Base-by-base conservation (phyloP, 2,888 invertebrate genomes). In the Pristionchus maxplancki region DNA sequence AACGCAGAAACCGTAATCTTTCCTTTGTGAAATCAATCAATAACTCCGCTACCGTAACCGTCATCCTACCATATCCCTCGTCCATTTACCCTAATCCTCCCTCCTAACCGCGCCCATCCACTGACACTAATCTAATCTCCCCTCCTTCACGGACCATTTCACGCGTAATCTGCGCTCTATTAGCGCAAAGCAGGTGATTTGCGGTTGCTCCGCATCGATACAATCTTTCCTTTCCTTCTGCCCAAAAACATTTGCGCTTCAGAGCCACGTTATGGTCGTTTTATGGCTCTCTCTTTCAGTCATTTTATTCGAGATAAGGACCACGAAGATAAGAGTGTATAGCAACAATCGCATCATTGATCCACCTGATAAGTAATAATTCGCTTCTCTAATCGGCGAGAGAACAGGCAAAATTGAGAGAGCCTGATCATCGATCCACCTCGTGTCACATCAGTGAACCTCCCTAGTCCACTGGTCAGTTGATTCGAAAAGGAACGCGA, bases 51-150 rank as follows among this genome's bases (percentile, higher is more conserved):
- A 31, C 64, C 64, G 31, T 31, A 31, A 28, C 31, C 64, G 15
- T 17, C 28, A 20, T 48, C 13, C 82, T 82, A 81, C 28, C 44
- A 28, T 40, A 84, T n/a, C 58, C 84, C n/a, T 31, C 31, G 74
- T 9, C 40, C 37, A 17, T 20, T 37, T 9, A 5, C 37, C 5
- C 34, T 71, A 74, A 31, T 34, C 78, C 78, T 13, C 28, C n/a
- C 62, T 53, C 13, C 58, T 74, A 83, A 34, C 58, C 53, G 84
- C 53, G 58, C 53, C 84, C 84, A 37, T 34, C n/a, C 20, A n/a
- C 28, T 78, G 44, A 78, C 44, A 40, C 44, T 78, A 78, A 78
- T 78, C 78, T 44, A 44, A 78, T 78, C 78, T 24, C 24, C 34
- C 62, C 34, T 64, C 67, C 58, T 58, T 58, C 58, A 58, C 58